Conservation (phyloP, 2,888 invertebrate genomes). For the Microdon myrmicae region DNA sequence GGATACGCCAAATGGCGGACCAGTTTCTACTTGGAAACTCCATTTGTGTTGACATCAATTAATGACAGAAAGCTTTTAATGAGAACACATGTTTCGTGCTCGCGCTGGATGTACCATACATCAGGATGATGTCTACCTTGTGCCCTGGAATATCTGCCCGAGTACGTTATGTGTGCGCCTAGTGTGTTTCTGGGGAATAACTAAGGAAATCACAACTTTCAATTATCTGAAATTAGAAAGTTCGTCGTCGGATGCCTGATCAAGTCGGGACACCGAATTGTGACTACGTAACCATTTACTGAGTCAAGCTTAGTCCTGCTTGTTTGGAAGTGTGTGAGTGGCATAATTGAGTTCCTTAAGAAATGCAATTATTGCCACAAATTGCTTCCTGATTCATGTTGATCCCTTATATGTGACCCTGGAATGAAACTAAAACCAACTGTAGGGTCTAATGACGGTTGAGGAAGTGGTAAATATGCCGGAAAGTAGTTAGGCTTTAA, state of each 20-base stretch:
- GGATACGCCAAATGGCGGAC: constrained; percentile 12
- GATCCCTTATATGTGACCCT: too few species aligned
- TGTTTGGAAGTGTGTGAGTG: constrained; percentile 2
- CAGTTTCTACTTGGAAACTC: constrained; percentile 37
- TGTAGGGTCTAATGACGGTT: too few species aligned
- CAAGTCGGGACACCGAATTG: constrained; percentile 10
- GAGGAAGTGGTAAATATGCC: too few species aligned
- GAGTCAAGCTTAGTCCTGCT: constrained; percentile 10
- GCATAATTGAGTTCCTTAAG: constrained; percentile 32
- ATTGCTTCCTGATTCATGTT: constrained; percentile 7
- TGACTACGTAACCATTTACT: neutral
- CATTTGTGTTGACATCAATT: constrained; percentile 52
- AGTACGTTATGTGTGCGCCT: neutral
- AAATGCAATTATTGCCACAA: constrained; percentile 30
- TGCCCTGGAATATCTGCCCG: neutral
- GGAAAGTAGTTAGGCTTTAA: too few species aligned
- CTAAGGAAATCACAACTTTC: constrained; percentile 50
- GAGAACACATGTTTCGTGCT: constrained; percentile 47
- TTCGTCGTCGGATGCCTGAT: constrained; percentile 33
- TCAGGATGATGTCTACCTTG: constrained; percentile 4
- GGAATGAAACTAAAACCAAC: too few species aligned
- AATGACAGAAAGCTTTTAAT: constrained; percentile 53
- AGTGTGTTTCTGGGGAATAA: constrained; percentile 7
- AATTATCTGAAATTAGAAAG: constrained; percentile 49
- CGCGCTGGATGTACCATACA: constrained; percentile 24